Conservation (phyloP, 1,140 invertebrate species). For the Apis cerana region DNA sequence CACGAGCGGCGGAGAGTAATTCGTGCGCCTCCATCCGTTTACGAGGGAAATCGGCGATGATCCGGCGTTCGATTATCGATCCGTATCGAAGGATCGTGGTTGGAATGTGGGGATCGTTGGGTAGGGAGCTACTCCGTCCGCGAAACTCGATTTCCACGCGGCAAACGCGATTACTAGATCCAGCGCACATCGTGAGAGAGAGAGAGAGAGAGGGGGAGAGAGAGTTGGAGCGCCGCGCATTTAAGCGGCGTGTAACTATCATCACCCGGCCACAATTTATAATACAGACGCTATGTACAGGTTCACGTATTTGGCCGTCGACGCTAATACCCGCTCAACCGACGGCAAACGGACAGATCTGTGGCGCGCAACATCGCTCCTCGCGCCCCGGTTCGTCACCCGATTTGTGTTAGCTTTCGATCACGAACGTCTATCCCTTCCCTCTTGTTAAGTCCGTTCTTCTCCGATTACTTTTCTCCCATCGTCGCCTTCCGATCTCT, state of each 20-base stretch:
- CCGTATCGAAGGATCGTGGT: background rate
- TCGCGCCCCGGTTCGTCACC: background rate
- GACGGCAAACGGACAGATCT: conserved; percentile 17
- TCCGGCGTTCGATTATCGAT: background rate
- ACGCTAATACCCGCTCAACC: conserved; percentile 52
- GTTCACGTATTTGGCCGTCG: conserved; percentile 61
- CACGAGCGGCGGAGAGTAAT: no score
- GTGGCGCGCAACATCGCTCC: background rate
- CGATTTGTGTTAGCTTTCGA: conserved; percentile 14
- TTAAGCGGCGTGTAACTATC: conserved; percentile 46
- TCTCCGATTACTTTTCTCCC: background rate
- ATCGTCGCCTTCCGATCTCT: background rate
- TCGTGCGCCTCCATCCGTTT: background rate
- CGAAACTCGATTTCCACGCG: conserved; percentile 40
- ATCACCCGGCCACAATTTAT: conserved; percentile 68
- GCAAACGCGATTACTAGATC: conserved; percentile 28
- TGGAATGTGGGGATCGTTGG: conserved; percentile 1
- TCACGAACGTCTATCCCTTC: background rate
- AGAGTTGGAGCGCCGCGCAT: conserved; percentile 11
- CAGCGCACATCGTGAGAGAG: conserved; percentile 13
- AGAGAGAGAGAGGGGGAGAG: background rate
- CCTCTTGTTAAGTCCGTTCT: no score
- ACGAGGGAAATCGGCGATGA: conserved; percentile 7
- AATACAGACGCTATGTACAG: conserved; percentile 71
- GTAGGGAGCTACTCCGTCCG: conserved; percentile 9